Percentiles rank a stretch among this genome's conserved stretches.
These are phyloP conservation scores for Echiichthys vipera DNA, from an alignment of 2,797 vertebrate genomes.

Conservation along the genomic window DNA sequence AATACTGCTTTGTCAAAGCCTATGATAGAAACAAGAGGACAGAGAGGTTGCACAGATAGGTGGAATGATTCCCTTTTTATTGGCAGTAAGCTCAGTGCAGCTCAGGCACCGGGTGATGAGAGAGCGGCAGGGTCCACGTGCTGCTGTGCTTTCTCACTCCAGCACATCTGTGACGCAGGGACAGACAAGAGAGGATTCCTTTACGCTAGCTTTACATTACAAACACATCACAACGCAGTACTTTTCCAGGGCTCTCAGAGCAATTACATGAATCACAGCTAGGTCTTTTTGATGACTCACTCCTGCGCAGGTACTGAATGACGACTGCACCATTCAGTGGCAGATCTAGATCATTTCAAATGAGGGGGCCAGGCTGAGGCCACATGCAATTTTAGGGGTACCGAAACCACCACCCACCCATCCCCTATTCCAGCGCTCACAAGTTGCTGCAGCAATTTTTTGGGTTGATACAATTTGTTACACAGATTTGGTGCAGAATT, in stretches of 20 bases:
- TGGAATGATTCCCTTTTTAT: constrained; percentile 69
- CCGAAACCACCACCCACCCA: too few relatives aligned
- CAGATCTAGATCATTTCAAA: too few relatives aligned
- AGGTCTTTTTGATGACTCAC: constrained; percentile 49
- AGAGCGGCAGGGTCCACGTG: constrained; percentile 21
- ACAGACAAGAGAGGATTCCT: constrained; percentile 67
- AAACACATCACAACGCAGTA: constrained; percentile 52
- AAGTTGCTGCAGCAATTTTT: too few relatives aligned
- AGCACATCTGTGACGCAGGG: constrained; percentile 60
- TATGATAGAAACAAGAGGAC: constrained; percentile 9
- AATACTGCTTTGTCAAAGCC: not conserved
- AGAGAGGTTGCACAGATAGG: constrained; percentile 22
- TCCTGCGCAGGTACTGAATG: not conserved
- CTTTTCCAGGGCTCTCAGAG: constrained; percentile 58
- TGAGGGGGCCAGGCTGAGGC: too few relatives aligned
- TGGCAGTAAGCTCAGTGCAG: constrained; percentile 43
- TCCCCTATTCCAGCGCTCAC: too few relatives aligned
- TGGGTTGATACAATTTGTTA: too few relatives aligned
- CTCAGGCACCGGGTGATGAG: constrained; percentile 37
- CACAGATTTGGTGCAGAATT: too few relatives aligned
- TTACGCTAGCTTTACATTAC: constrained; percentile 68
- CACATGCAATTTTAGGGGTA: too few relatives aligned
- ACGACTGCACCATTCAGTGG: constrained; percentile 23
- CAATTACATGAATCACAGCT: constrained; percentile 15
- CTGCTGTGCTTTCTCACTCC: constrained; percentile 57